These are phyloP conservation scores for Chymomyza procnemis DNA, from an alignment of 2,888 invertebrate species.

Conservation along the genomic window DNA sequence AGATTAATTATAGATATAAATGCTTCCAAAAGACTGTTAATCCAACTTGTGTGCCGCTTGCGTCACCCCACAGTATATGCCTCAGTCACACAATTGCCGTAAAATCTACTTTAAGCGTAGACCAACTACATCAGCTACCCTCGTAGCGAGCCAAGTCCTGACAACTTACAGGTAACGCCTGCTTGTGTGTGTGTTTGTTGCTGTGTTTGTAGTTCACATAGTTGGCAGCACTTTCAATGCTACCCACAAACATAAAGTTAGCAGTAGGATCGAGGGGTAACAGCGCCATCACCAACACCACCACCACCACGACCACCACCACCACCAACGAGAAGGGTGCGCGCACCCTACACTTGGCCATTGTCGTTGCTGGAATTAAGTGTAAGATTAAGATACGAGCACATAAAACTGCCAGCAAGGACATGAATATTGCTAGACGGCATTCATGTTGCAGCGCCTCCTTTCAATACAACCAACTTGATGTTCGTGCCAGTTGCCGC, in stretches of 20 bases:
- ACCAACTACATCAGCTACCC: neutral
- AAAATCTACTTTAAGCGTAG: no score
- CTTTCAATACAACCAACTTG: no score
- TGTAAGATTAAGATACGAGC: neutral
- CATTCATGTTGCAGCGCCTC: neutral
- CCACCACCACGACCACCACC: no score
- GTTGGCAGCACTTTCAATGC: constrained; percentile 29
- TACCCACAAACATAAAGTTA: neutral
- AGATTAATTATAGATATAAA: no score
- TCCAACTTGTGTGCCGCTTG: no score
- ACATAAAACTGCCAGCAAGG: neutral
- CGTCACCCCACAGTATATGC: no score
- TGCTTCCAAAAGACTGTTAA: no score
- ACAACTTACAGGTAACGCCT: neutral
- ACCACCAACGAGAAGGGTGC: no score
- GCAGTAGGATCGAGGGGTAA: neutral
- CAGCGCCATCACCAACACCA: neutral
- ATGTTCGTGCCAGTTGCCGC: no score
- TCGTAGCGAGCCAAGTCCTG: no score
- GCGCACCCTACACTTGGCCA: neutral
- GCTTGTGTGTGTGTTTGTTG: neutral
- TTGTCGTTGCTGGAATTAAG: neutral
- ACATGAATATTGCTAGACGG: neutral
- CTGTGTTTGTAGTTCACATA: constrained; percentile 22
- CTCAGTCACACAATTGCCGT: no score